A percentile compares a stretch with the other conserved stretches of the same genome.
phyloP scores from a whole-genome alignment of 2,888 invertebrate species.

The Cosmorhoe ocellata region DNA sequence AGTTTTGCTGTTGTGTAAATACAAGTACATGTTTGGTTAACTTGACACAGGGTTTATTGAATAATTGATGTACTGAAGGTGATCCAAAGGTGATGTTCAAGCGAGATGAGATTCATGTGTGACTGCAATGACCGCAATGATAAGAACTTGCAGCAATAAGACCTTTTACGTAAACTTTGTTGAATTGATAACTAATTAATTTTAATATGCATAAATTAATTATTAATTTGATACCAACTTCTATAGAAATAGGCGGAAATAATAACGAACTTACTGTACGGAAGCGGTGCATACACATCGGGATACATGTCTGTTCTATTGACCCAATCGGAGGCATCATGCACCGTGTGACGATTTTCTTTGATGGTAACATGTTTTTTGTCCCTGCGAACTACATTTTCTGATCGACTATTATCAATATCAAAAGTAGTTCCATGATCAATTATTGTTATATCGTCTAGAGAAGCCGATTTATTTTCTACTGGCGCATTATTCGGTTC shows the following conservation, averaged over 20 bases:
- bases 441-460: conserved; percentile 24
- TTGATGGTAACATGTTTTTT: conserved; percentile 44
- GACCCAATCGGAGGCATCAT: conserved; percentile 67
- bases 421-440: conserved; percentile 29
- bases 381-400: conserved; percentile 46
- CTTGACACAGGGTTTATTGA: too few species aligned
- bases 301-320: conserved; percentile 84
- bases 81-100: too few species aligned
- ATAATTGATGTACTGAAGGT: too few species aligned
- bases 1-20: too few species aligned
- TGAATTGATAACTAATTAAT: not conserved
- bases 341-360: conserved; percentile 65
- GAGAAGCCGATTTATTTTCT: conserved; percentile 20
- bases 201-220: not conserved
- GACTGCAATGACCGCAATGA: not conserved
- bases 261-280: conserved; percentile 87
- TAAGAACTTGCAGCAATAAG: conserved; percentile 4
- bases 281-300: conserved; percentile 88
- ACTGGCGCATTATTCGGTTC: conserved; percentile 12
- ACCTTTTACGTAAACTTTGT: conserved; percentile 4
- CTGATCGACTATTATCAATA: conserved; percentile 33
- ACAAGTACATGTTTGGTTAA: too few species aligned
- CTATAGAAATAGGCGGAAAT: not conserved
- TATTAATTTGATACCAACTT: too few species aligned
- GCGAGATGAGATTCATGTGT: not conserved